A percentile compares a stretch with the other conserved stretches of the same genome.
phyloP scores from a whole-genome alignment of 2,797 vertebrate genomes.

The Steatocranus sp. region DNA sequence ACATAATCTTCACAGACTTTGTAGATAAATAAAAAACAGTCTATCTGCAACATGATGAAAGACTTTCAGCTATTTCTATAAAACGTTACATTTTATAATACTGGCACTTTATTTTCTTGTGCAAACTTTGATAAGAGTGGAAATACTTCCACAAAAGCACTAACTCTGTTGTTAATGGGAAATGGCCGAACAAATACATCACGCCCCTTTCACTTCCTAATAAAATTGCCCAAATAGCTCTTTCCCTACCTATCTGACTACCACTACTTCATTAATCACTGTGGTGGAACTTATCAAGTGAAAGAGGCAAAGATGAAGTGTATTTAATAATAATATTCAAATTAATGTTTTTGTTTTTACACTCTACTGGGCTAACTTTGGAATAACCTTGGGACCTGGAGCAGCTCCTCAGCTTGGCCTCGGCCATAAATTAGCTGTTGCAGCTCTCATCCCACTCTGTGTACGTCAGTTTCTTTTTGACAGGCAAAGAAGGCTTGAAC shows the following conservation, averaged over 20 bases:
- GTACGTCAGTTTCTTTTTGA: background rate
- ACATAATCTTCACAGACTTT: background rate
- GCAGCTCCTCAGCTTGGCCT: background rate
- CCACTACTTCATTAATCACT: background rate
- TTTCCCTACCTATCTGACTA: background rate
- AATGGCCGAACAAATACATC: background rate
- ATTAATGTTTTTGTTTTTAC: background rate
- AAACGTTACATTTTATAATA: background rate
- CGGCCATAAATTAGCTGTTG: background rate
- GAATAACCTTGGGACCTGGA: background rate
- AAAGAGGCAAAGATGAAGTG: background rate
- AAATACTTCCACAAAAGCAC: background rate
- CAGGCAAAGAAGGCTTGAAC: background rate
- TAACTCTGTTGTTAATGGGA: background rate
- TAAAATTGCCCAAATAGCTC: background rate
- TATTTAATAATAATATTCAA: background rate
- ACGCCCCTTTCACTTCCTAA: background rate
- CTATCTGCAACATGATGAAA: background rate
- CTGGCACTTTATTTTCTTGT: background rate
- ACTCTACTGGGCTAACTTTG: background rate
- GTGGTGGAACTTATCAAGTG: background rate
- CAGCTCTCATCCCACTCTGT: fast-evolving
- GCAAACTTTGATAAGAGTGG: background rate
- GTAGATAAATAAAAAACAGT: background rate
- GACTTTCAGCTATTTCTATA: background rate